Evolutionary conservation across 2,113 vertebrate species (phyloP), one percentile per base, ranked within the genome.

Genomic region (Hypomesus transpacificus): DNA sequence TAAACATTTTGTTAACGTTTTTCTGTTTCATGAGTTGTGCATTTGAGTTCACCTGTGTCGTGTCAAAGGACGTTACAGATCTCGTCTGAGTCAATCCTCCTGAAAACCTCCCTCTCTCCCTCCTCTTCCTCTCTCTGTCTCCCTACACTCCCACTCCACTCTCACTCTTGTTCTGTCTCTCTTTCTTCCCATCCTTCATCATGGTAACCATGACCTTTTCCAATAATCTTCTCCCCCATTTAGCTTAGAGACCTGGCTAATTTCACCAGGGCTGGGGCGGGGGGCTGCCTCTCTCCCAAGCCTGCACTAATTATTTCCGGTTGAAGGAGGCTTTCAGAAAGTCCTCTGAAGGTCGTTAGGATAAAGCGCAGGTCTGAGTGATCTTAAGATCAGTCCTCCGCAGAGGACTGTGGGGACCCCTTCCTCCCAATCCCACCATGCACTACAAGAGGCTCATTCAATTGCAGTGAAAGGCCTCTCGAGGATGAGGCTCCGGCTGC

Each of bases 291-390:
- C 26, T 60, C 24, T 18, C 31, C 31, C 28, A 18, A 63, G 61
- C 16, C n/a, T 60, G 58, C 21, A 31, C 39, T 60, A 70, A 50
- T 70, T 59, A 70, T 50, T 14, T 50, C 13, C 68, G 17, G 56
- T 4, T 34, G 67, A 53, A 22, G 20, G 39, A 46, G 39, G 68
- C 11, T 39, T 69, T 53, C 16, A 2, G 56, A 69, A 63, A 52
- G 24, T 53, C 34, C 59, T 61, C 59, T 18, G 17, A 13, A 28
- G 68, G 68, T 50, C 28, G 16, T 26, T 28, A 61, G 26, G 26
- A 61, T 16, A 24, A 61, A 24, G 16, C 59, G 24, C 22, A 24
- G 24, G 26, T 28, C 59, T 6, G 13, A 61, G 59, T 28, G 59
- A 61, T 61, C 59, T 61, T 16, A 61, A 16, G 59, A 22, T 16